Percentiles rank a stretch among this genome's conserved stretches.
These are phyloP conservation scores for Archilochus colubris DNA, from an alignment of 2,113 vertebrate species.

Conservation along the genomic window DNA sequence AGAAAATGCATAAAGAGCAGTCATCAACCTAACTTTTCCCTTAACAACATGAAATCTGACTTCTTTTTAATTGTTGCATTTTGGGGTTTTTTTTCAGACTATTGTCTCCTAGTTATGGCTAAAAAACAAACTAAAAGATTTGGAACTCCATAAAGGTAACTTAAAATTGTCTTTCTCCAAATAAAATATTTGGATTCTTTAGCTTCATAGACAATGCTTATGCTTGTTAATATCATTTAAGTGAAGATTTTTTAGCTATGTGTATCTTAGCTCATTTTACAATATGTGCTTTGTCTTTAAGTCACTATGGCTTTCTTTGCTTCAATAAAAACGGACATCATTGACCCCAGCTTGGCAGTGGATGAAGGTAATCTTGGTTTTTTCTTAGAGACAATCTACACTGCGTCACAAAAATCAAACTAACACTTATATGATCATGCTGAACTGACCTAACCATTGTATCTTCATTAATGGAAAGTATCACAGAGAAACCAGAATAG, in stretches of 20 bases:
- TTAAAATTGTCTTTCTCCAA: background rate
- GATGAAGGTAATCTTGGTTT: conserved; percentile 19
- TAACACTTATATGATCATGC: conserved; percentile 61
- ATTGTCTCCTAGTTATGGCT: background rate
- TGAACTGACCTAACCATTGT: conserved; percentile 18
- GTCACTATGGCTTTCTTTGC: background rate
- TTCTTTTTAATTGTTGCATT: background rate
- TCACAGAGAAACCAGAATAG: background rate
- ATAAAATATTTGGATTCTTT: background rate
- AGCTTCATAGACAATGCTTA: background rate
- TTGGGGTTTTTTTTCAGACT: background rate
- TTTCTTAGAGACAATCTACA: conserved; percentile 55
- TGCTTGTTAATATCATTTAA: background rate
- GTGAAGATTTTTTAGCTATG: background rate
- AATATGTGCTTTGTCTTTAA: conserved; percentile 4
- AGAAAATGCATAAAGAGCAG: background rate
- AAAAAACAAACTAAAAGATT: background rate
- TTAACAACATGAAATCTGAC: background rate
- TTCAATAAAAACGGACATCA: conserved; percentile 48
- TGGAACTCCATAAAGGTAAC: background rate
- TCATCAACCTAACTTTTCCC: background rate
- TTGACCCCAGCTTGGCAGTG: conserved; percentile 16
- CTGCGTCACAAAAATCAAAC: conserved; percentile 55
- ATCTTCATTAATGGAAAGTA: conserved; percentile 20
- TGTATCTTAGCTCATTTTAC: background rate